Evolutionary conservation across 2,888 invertebrate species (phyloP).

Genomic region (Oasisia sp.): DNA sequence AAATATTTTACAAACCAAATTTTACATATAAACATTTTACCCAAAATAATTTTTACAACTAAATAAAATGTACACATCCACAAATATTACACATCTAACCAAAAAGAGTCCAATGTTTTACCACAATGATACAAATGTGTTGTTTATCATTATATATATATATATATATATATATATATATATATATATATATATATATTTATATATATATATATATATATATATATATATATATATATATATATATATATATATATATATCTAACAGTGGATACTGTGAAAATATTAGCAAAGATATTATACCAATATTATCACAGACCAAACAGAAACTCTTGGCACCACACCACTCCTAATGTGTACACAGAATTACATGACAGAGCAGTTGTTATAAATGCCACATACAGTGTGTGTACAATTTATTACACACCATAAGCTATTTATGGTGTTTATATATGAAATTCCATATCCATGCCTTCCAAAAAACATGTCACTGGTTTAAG

Average conservation of each 20-base stretch:
- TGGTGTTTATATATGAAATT: neutral
- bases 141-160: neutral
- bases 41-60: neutral
- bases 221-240: too few relatives aligned
- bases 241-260: neutral
- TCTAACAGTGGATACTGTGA: neutral
- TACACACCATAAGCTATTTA: neutral
- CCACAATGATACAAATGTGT: neutral
- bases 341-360: neutral
- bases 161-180: too few relatives aligned
- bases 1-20: too few relatives aligned
- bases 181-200: too few relatives aligned
- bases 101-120: neutral
- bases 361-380: neutral
- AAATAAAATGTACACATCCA: neutral
- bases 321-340: neutral
- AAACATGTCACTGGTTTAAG: neutral
- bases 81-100: neutral
- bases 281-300: neutral
- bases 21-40: neutral
- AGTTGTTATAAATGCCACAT: neutral
- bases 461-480: slow-evolving; percentile 2
- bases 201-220: too few relatives aligned
- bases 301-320: neutral
- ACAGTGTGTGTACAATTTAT: neutral